Percentiles rank a stretch among this genome's conserved stretches.
Conservation (phyloP, 1,140 invertebrate species). For the Paraescarpia echinospica region DNA sequence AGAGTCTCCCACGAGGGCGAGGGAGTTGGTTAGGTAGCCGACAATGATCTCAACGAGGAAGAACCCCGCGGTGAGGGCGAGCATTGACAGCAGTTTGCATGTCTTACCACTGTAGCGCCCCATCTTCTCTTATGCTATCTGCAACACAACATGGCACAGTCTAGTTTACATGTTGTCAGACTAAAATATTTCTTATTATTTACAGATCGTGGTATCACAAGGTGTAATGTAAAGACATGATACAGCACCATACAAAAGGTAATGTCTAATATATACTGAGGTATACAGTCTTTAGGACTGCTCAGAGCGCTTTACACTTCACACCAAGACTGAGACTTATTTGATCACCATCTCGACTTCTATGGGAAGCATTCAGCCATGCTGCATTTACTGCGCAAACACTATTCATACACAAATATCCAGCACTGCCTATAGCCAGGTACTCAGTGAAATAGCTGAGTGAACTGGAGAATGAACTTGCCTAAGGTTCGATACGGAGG, state of each 20-base stretch:
- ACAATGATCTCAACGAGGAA: constrained; percentile 64
- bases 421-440: background rate
- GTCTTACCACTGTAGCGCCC: constrained; percentile 88
- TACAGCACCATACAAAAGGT: too few species aligned
- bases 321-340: too few species aligned
- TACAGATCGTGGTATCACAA: too few species aligned
- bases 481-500: too few species aligned
- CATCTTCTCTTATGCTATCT: constrained; percentile 49
- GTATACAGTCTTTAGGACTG: background rate
- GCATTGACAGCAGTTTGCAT: constrained; percentile 81
- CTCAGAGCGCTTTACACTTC: background rate
- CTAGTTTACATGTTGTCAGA: background rate
- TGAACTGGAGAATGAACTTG: background rate
- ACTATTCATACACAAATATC: background rate
- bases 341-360: background rate
- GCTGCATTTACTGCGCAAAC: background rate
- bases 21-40: constrained; percentile 64
- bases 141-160: background rate
- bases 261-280: too few species aligned
- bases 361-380: background rate
- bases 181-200: too few species aligned
- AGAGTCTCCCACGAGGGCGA: constrained; percentile 63
- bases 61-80: constrained; percentile 59
- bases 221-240: too few species aligned
- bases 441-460: background rate